Percentiles rank a stretch among this genome's conserved stretches.
These are phyloP conservation scores for Fulica atra DNA, from an alignment of 2,113 vertebrate genomes.

Conservation along the genomic window DNA sequence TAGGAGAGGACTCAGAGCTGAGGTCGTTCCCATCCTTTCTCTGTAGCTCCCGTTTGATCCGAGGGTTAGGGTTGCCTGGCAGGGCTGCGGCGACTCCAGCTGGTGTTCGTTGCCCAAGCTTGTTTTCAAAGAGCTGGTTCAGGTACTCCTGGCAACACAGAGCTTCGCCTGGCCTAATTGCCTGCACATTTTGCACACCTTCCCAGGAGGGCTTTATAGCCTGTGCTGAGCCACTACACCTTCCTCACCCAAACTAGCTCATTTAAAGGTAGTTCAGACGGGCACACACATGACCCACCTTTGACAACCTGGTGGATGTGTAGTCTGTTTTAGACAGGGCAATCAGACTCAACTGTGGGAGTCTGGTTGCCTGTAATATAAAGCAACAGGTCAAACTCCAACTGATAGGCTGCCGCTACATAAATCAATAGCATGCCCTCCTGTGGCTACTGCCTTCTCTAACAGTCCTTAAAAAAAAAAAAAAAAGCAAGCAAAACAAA, in stretches of 20 bases:
- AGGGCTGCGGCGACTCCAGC: accelerated
- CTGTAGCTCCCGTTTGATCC: not conserved
- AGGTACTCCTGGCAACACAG: not conserved
- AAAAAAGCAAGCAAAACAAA: not conserved
- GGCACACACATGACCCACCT: not conserved
- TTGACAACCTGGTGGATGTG: not conserved
- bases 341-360: accelerated
- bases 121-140: not conserved
- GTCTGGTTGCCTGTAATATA: not conserved
- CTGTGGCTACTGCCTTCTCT: not conserved
- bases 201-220: not conserved
- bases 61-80: not conserved
- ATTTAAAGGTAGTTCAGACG: not conserved
- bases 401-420: not conserved
- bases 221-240: not conserved
- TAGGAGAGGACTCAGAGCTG: not conserved
- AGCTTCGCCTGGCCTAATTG: not conserved
- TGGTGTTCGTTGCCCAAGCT: not conserved
- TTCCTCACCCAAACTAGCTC: not conserved
- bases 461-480: not conserved
- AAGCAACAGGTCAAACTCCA: not conserved
- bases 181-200: not conserved
- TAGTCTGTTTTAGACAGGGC: not conserved
- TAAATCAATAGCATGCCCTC: not conserved
- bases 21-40: not conserved